Percentiles rank a stretch among this genome's conserved stretches.
phyloP scores from a whole-genome alignment of 2,888 invertebrate genomes.

The Spodoptera littoralis region DNA sequence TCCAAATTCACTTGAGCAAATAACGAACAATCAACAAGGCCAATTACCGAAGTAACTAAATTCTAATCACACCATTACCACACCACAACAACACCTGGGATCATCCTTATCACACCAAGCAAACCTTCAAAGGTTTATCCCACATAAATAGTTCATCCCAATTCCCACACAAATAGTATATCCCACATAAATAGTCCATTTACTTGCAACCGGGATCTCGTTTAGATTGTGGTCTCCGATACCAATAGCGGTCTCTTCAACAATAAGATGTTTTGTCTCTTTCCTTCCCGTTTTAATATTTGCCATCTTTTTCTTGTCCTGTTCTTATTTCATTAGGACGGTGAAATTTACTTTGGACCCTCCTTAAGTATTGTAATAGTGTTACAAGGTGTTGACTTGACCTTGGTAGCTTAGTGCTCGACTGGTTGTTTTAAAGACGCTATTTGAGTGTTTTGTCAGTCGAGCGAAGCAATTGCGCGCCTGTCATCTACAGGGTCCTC shows the following conservation, averaged over 20 bases:
- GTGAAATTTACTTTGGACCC: constrained; percentile 31
- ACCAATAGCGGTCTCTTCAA: constrained; percentile 11
- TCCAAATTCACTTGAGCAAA: too few species aligned
- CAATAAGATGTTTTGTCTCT: constrained; percentile 18
- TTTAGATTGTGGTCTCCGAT: constrained; percentile 43
- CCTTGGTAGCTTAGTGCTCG: too few species aligned
- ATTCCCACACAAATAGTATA: too few species aligned
- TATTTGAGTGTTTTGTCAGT: too few species aligned
- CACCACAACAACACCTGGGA: constrained; percentile 24
- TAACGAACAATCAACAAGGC: not conserved
- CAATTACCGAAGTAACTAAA: not conserved
- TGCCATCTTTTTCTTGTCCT: constrained; percentile 10
- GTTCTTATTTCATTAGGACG: constrained; percentile 34
- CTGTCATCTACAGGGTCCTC: too few species aligned
- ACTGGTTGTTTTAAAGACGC: too few species aligned
- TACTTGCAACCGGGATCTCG: constrained; percentile 43
- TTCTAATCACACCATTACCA: constrained; percentile 1
- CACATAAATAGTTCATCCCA: constrained; percentile 35
- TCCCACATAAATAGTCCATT: constrained; percentile 38
- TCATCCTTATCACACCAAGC: constrained; percentile 22
- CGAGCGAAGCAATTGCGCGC: too few species aligned
- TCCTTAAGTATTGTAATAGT: constrained; percentile 21
- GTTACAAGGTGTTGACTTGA: constrained; percentile 21
- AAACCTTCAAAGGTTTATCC: constrained; percentile 24
- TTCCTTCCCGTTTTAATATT: constrained; percentile 20